Base-by-base conservation (phyloP, 2,888 invertebrate genomes). In the Sicus ferrugineus region DNA sequence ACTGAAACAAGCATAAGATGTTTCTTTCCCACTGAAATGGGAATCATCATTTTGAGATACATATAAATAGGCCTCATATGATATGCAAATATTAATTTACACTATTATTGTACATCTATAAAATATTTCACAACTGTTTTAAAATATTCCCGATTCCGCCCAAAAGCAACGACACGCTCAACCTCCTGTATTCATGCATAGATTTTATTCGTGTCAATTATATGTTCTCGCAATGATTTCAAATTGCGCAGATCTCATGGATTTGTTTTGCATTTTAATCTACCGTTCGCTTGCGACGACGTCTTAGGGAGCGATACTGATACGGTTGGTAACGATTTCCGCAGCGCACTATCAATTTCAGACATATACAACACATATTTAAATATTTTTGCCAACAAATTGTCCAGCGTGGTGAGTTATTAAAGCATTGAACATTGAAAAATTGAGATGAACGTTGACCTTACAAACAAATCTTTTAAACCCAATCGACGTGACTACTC, bases 331-430 rank as follows among this genome's bases (percentile, higher is more conserved):
- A 64, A 64, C 48, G 48, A 31, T 64, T 64, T 64, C 64, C 50
- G 50, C 64, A 50, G 50, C 63, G 63, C 63, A 63, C 63, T 63
- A 63, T 48, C 48, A 52, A 65, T 52, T 65, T 30, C 64, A 38
- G 54, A 65, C 52, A 54, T 65, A 26, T 65, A 54, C 65, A 64
- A 46, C 52, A 54, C 65, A 65, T 59, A 48, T 46, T 67, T 67
- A 59, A 67, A 46, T 67, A 59, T 48, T 59, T 67, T 28, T 58
- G 59, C 59, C 34, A 56, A 63, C 52, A 31, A 56, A 31, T 68
- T 65, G 23, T 65, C 59, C 65, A 68, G 63, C 59, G 79, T 79
- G 79, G 79, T 79, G 79, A 79, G 79, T 79, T 79, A 70, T 69
- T 74, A 74, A 68, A 73, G 42, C 56, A 72, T 68, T 70, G 73